Conservation (phyloP, 2,888 invertebrate species). For the Thereva unica region DNA sequence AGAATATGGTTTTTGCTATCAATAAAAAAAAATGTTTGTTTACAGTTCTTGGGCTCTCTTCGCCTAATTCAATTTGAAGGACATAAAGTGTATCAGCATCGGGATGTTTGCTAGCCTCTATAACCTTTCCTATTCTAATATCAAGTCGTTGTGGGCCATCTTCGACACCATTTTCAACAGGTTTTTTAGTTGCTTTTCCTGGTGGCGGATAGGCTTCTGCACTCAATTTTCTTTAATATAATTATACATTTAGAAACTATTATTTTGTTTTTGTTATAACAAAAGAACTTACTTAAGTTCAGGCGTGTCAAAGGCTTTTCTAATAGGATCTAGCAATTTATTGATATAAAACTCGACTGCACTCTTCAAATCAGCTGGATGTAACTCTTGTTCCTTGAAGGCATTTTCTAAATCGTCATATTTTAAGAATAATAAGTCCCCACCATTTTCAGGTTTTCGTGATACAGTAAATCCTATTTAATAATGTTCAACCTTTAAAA, state of each 20-base stretch:
- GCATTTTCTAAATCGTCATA: conserved; percentile 80
- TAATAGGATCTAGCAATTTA: conserved; percentile 82
- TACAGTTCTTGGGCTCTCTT: conserved; percentile 67
- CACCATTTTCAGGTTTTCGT: conserved; percentile 77
- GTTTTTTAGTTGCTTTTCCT: conserved; percentile 63
- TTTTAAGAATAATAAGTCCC: conserved; percentile 70
- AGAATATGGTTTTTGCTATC: not conserved
- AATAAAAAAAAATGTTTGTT: not conserved
- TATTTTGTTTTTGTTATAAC: not conserved
- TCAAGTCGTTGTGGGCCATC: conserved; percentile 79
- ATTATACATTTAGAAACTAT: not conserved
- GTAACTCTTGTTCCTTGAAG: conserved; percentile 80
- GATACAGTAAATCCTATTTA: conserved; percentile 67
- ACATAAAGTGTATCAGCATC: conserved; percentile 91
- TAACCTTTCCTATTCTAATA: conserved; percentile 84
- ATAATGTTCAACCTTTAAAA: conserved; percentile 43
- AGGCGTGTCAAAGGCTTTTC: conserved; percentile 79
- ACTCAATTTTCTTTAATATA: conserved; percentile 63
- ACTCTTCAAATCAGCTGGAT: conserved; percentile 92
- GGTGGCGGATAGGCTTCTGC: conserved; percentile 84
- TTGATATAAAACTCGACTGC: conserved; percentile 86
- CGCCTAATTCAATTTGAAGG: conserved; percentile 90
- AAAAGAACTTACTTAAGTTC: conserved; percentile 65
- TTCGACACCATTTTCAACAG: conserved; percentile 50
- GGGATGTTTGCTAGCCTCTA: conserved; percentile 83